Base-by-base conservation (phyloP, 2,797 vertebrate genomes). In the Syngnathus rostellatus region DNA sequence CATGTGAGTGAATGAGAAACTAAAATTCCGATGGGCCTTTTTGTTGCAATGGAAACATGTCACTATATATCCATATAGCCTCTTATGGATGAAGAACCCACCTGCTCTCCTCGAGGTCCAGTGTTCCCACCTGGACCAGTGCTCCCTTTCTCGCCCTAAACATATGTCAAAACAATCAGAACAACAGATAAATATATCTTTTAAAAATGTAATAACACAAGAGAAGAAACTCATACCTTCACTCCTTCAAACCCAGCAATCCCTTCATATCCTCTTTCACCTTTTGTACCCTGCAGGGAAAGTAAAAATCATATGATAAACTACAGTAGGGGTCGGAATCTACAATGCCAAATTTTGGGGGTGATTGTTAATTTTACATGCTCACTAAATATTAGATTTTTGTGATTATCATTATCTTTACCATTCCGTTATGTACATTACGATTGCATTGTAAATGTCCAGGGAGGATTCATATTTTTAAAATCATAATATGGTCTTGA, bases 241-340 rank as follows among this genome's bases (percentile, higher is more conserved):
- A 93, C 86, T 83, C 90, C 91, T 81, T 87, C 81, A 85, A 89
- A 93, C 51, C 92, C 91, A 5, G 70, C 74, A 76, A 94, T 90
- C 54, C 90, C 89, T 76, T 89, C 88, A 70, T 88, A 82, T 77
- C 90, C 90, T 48, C 5, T 72, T 76, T 88, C 80, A 25, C 91
- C 92, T 84, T 85, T 72, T 43, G 73, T 57, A 39, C 89, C 92
- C 89, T 92, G 73, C 61, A 77, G 69, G 39, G 64, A 83, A 66
- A 67, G 58, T 68, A 76, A 41, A 83, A 58, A 31, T 38, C 51
- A 39, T 72, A 39, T 39, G 71, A 75, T 72, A 69, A 64, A 68
- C 14, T 66, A 65, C 21, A 53, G 37, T 37, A 38, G 16, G 12
- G 11, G 12, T 31, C n/a, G 23, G 23, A 23, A 54, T 10, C 53